These are phyloP conservation scores for Calameuta filiformis DNA, from an alignment of 2,888 invertebrate species.

Conservation along the genomic window DNA sequence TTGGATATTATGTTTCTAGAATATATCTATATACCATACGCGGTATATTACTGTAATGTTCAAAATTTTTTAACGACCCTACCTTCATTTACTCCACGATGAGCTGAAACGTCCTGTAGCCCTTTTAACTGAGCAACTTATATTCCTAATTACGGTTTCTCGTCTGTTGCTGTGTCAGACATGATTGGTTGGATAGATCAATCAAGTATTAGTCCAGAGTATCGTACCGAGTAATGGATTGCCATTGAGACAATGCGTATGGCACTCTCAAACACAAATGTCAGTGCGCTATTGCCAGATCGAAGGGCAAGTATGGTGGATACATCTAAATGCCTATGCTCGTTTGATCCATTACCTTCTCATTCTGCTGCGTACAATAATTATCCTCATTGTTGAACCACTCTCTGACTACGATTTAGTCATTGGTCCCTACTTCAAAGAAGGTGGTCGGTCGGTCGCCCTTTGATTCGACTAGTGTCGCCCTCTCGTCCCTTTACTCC, in stretches of 20 bases:
- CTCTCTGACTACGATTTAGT: not conserved
- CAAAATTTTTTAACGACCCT: not conserved
- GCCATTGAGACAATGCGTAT: not conserved
- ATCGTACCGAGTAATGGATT: not conserved
- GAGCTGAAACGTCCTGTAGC: not conserved
- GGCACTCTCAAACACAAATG: not conserved
- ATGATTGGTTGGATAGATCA: not conserved
- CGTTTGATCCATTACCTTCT: conserved; percentile 16
- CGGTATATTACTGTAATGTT: not conserved
- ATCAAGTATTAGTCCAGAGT: not conserved
- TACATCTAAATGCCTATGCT: not conserved
- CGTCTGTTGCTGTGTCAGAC: not conserved
- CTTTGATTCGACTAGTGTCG: conserved; percentile 7
- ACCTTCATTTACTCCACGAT: not conserved
- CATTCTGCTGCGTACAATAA: conserved; percentile 42
- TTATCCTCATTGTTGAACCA: conserved; percentile 40
- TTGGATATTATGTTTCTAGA: not conserved
- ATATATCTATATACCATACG: not conserved
- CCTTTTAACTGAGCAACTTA: not conserved
- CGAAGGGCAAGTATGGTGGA: not conserved
- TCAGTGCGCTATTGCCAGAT: not conserved
- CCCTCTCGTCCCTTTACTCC: conserved; percentile 1
- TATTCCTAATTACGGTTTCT: not conserved
- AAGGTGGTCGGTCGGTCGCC: not conserved
- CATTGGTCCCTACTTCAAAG: not conserved